phyloP scores from a whole-genome alignment of 2,888 invertebrate genomes.

The Microdon myrmicae region DNA sequence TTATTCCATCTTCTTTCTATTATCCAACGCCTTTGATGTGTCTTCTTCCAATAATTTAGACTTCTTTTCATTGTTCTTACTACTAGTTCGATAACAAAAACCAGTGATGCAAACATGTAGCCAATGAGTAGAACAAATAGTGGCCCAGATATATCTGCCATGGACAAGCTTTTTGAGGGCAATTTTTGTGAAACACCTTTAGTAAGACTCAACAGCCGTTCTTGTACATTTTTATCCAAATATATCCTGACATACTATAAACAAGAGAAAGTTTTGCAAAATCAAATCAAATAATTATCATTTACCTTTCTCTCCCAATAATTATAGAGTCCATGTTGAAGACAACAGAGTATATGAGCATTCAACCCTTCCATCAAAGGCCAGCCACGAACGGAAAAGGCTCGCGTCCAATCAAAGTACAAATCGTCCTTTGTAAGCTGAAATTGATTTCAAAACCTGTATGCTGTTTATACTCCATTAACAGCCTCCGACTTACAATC shows the following conservation, averaged over 20 bases:
- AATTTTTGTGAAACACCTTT: slow-evolving; percentile 56
- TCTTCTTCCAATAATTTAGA: too few relatives aligned
- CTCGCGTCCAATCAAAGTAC: slow-evolving; percentile 63
- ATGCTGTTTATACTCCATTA: not conserved
- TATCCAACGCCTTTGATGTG: too few relatives aligned
- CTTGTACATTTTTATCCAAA: slow-evolving; percentile 59
- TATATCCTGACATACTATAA: slow-evolving; percentile 55
- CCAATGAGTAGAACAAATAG: slow-evolving; percentile 60
- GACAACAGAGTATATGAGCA: slow-evolving; percentile 58
- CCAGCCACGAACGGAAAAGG: slow-evolving; percentile 63
- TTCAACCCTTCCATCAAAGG: slow-evolving; percentile 60
- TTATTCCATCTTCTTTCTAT: too few relatives aligned
- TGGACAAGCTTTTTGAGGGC: slow-evolving; percentile 57
- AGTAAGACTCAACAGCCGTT: slow-evolving; percentile 56
- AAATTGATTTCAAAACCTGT: not conserved
- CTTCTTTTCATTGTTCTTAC: too few relatives aligned
- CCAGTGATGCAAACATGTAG: slow-evolving; percentile 54
- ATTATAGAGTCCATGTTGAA: slow-evolving; percentile 61
- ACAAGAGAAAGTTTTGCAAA: not conserved
- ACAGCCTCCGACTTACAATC: slow-evolving; percentile 55
- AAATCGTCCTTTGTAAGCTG: slow-evolving; percentile 62
- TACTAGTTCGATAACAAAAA: slow-evolving; percentile 57
- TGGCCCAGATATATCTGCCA: slow-evolving; percentile 62
- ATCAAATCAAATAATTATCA: not conserved
- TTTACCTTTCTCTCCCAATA: slow-evolving; percentile 61